Base-by-base conservation (phyloP, 1,140 invertebrate species). In the Geopemphigus sp. region DNA sequence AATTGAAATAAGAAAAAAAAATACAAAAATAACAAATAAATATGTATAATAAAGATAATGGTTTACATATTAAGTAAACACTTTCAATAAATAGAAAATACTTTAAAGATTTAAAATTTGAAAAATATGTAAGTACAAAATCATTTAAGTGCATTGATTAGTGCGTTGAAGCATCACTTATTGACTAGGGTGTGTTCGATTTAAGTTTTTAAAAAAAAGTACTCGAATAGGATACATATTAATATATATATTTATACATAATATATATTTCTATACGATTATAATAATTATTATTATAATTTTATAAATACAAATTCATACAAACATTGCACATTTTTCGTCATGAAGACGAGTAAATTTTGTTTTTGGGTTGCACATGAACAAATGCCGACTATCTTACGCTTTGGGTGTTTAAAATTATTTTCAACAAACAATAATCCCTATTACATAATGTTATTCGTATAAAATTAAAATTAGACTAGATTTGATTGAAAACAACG, bases 81-180 rank as follows among this genome's bases (percentile, higher is more conserved):
- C n/a, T 45, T 61, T 63, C 47, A 47, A 47, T 61, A 47, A 78
- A 78, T 78, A 50, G 24, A 78, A 78, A 61, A 61, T 50, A 39
- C 19, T 54, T 47, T 45, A 63, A 61, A 78, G 29, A 78, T 50
- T 61, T 61, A 61, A 47, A 63, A 78, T 63, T 78, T 50, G n/a
- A 72, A 61, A 76, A 76, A 76, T 59, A 14, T 59, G 12, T 78
- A 78, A 63, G 57, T 78, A 78, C 74, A 78, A 78, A 78, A 78
- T 59, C 74, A 63, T 57, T 78, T 78, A 63, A 61, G 74, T 78
- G 74, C 74, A 78, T 63, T 59, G 57, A 63, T 78, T 59, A 61
- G 74, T 78, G 74, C 74, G 39, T 78, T 78, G 74, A 78, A 78
- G 57, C 74, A 78, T 78, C 57, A 78, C 74, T 78, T 78, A 78